phyloP scores from a whole-genome alignment of 2,113 vertebrate genomes.

The Ochotona curzoniae region DNA sequence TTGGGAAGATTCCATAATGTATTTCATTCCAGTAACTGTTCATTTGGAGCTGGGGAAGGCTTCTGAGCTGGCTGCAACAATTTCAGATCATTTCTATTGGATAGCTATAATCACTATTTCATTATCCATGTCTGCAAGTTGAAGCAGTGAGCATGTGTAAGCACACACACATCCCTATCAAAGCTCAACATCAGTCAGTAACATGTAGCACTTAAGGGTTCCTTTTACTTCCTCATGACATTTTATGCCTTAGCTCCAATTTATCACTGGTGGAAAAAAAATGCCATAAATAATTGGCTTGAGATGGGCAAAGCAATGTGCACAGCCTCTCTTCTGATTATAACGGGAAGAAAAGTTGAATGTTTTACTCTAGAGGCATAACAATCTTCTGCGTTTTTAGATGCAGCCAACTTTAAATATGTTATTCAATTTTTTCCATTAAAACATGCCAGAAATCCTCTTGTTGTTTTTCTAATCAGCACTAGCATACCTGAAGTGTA shows the following conservation, averaged over 20 bases:
- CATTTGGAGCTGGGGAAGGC: conserved; percentile 68
- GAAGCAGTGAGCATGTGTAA: conserved; percentile 26
- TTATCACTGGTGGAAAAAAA: conserved; percentile 69
- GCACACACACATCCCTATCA: conserved; percentile 49
- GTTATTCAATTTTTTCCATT: background rate
- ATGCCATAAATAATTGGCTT: conserved; percentile 59
- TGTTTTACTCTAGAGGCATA: background rate
- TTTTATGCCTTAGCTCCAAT: conserved; percentile 57
- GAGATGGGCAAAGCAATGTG: background rate
- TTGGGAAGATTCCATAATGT: conserved; percentile 77
- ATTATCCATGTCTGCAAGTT: conserved; percentile 58
- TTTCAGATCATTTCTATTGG: conserved; percentile 70
- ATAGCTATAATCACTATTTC: conserved; percentile 53
- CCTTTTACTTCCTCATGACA: conserved; percentile 49
- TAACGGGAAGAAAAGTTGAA: conserved; percentile 1
- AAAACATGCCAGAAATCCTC: conserved; percentile 21
- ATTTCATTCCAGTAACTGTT: conserved; percentile 77
- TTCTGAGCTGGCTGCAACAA: conserved; percentile 68
- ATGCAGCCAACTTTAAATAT: conserved; percentile 15
- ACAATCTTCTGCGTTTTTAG: background rate
- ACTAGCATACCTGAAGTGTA: background rate
- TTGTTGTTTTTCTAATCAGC: background rate
- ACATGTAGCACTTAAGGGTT: conserved; percentile 50
- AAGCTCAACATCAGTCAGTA: conserved; percentile 67
- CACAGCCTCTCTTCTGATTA: conserved; percentile 5